These are phyloP conservation scores for Globia sparganii DNA, from an alignment of 2,888 invertebrate species.

Conservation along the genomic window DNA sequence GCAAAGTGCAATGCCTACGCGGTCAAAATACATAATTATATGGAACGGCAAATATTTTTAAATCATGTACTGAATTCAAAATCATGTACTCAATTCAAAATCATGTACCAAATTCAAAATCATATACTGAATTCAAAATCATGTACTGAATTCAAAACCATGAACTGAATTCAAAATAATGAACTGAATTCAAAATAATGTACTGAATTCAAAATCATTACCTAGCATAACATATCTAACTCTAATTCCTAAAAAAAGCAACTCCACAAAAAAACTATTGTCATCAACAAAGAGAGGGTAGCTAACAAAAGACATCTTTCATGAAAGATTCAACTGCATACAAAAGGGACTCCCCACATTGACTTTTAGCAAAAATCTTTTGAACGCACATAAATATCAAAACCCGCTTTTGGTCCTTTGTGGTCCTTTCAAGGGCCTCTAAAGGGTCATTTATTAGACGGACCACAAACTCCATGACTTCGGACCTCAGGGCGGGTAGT, in stretches of 20 bases:
- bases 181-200: too few species aligned
- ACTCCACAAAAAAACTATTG: neutral
- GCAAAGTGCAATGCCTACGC: too few species aligned
- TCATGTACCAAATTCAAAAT: too few species aligned
- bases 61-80: too few species aligned
- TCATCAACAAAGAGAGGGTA: neutral
- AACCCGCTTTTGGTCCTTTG: conserved; percentile 11
- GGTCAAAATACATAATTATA: too few species aligned
- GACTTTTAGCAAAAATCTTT: conserved; percentile 12
- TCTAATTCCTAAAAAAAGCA: neutral
- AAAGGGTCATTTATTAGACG: conserved; percentile 36
- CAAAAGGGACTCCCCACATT: neutral
- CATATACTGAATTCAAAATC: too few species aligned
- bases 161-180: too few species aligned
- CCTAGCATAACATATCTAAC: neutral
- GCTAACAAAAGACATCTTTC: conserved; percentile 3
- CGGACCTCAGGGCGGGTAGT: conserved; percentile 13
- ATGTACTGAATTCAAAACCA: too few species aligned
- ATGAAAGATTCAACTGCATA: conserved; percentile 13
- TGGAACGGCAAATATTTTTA: too few species aligned
- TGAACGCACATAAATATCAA: conserved; percentile 18
- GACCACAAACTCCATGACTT: conserved; percentile 28
- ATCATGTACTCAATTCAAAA: too few species aligned
- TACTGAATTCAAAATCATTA: too few species aligned
- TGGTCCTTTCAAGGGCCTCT: neutral